Base-by-base conservation (phyloP, 2,797 vertebrate genomes). In the Catostomus latipinnis region DNA sequence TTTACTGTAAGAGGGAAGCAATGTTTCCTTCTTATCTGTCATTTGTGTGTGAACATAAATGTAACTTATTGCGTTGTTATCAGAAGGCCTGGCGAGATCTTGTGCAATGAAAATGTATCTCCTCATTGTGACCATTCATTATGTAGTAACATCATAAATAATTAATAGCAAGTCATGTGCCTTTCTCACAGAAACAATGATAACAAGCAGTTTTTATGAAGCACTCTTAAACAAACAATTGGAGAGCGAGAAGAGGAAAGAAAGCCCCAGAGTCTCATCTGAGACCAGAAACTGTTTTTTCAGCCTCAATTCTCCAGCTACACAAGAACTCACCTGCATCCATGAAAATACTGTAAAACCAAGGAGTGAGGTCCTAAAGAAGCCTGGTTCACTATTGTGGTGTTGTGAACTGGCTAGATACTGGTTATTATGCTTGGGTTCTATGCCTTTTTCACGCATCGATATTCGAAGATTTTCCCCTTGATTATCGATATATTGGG, bases 11-110 rank as follows among this genome's bases (percentile, higher is more conserved):
- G 78, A 82, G 83, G 53, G 61, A 91, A 89, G 82, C 87, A 92
- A 93, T 90, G 90, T 92, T 92, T 88, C 81, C 71, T 81, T 86
- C 85, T 91, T 92, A 93, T 91, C 90, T 82, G 66, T 6, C 12
- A 4, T 77, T 74, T 74, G 34, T 87, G 66, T 90, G 81, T 61
- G 76, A 80, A 83, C 81, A 87, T 82, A 84, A 86, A 87, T 84
- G 78, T 68, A 74, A 85, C 88, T 73, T 90, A 90, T 87, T 86
- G 74, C 78, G 77, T 66, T 82, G 74, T 89, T 89, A 90, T 90
- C 77, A 56, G 76, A 74, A 88, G 66, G 77, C 86, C 86, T 73
- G 53, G 76, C 79, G 65, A 86, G 85, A 86, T 81, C 83, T 89
- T 91, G 86, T 86, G 81, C 85, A 88, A 86, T 87, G 84, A 83